Evolutionary conservation across 2,797 vertebrate species (phyloP).

Genomic region (Coregonus ussuriensis): DNA sequence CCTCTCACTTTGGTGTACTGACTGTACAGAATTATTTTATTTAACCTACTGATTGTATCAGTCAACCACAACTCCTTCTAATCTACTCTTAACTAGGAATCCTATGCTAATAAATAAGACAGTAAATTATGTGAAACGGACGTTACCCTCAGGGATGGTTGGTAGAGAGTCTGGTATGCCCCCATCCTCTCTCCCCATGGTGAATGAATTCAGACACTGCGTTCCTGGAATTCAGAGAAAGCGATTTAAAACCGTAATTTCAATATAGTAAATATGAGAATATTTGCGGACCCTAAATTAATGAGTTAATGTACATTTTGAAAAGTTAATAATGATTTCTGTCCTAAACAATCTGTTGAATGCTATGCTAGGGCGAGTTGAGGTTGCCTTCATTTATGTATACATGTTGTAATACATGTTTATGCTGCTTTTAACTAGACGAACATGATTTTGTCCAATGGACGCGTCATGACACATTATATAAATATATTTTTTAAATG

Average conservation of each 20-base stretch:
- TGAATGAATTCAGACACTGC: not conserved
- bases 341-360: not conserved
- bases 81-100: not conserved
- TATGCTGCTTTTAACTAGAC: not conserved
- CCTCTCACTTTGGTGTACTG: not conserved
- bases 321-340: not conserved
- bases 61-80: not conserved
- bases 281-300: too few relatives aligned
- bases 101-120: not conserved
- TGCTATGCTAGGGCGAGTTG: too few relatives aligned
- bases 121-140: not conserved
- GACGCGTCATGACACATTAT: too few relatives aligned
- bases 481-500: too few relatives aligned
- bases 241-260: too few relatives aligned
- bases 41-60: not conserved
- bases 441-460: too few relatives aligned
- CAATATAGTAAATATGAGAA: too few relatives aligned
- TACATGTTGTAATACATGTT: not conserved
- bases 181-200: not conserved
- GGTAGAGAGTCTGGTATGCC: not conserved
- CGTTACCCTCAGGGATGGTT: not conserved
- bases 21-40: not conserved
- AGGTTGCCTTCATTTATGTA: not conserved
- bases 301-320: too few relatives aligned
- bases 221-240: not conserved